Evolutionary conservation across 2,888 invertebrate species (phyloP).

Genomic region (Heliconius cydno): DNA sequence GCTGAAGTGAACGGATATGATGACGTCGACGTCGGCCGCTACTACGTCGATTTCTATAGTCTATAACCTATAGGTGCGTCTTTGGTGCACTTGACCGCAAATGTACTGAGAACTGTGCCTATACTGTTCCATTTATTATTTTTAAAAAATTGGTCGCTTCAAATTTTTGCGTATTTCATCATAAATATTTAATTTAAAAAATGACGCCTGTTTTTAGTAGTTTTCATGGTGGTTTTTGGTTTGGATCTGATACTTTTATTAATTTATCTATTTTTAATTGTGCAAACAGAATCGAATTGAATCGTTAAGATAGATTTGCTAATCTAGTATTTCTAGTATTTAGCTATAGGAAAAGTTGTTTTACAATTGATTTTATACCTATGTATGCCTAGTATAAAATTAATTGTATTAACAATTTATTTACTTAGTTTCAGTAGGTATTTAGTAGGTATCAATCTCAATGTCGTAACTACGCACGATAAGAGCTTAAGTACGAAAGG

Average conservation of each 20-base stretch:
- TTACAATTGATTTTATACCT: no score
- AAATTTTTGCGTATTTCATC: neutral
- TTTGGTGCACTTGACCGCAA: neutral
- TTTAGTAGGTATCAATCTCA: neutral
- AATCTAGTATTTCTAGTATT: neutral
- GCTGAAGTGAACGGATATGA: constrained; percentile 52
- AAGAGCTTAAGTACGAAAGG: no score
- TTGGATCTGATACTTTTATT: neutral
- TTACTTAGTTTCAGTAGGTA: neutral
- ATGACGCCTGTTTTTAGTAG: neutral
- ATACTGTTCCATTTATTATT: neutral
- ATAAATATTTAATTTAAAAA: neutral
- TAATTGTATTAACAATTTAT: neutral
- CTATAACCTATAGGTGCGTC: neutral
- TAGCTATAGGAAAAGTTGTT: no score
- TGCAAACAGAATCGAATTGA: neutral
- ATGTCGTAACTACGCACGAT: neutral
- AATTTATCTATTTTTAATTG: neutral
- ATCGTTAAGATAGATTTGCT: neutral
- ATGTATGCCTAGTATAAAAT: no score
- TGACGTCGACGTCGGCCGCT: constrained; percentile 54
- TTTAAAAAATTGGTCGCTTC: neutral
- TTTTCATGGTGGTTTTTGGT: neutral
- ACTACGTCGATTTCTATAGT: neutral
- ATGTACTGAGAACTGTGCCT: neutral